A percentile compares a stretch with the other conserved stretches of the same genome.
phyloP scores from a whole-genome alignment of 1,140 invertebrate species.

The Ectropis grisescens region DNA sequence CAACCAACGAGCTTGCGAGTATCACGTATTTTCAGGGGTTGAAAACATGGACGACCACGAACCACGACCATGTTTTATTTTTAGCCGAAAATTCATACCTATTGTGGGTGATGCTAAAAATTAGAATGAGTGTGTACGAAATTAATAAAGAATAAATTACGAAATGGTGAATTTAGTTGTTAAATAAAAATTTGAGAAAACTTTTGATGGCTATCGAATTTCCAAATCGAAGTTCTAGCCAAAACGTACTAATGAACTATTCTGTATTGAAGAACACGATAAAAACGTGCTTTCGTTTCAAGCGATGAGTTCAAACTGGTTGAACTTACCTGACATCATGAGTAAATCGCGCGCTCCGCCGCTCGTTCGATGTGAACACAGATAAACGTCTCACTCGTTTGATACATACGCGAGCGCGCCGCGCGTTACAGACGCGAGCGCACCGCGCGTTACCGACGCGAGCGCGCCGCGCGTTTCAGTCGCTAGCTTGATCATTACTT shows the following conservation, averaged over 20 bases:
- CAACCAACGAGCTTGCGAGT: conserved; percentile 1
- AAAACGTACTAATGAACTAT: neutral
- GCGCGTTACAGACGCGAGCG: too few species aligned
- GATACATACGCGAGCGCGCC: conserved; percentile 9
- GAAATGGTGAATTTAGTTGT: conserved; percentile 4
- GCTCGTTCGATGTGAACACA: conserved; percentile 13
- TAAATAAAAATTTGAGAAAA: neutral
- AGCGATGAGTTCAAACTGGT: conserved; percentile 1
- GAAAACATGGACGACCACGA: conserved; percentile 7
- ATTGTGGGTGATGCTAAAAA: conserved; percentile 9
- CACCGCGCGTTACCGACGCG: too few species aligned
- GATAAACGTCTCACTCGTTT: conserved; percentile 12
- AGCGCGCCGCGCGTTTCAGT: too few species aligned
- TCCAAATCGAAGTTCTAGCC: too few species aligned
- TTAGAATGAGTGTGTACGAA: conserved; percentile 8
- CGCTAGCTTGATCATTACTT: too few species aligned
- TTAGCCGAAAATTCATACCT: conserved; percentile 10
- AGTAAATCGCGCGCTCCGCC: conserved; percentile 1
- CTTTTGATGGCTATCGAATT: too few species aligned
- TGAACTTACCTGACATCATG: too few species aligned
- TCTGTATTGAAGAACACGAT: neutral
- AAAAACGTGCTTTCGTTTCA: neutral
- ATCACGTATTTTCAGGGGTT: conserved; percentile 1
- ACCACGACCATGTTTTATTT: conserved; percentile 12
- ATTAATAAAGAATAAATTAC: conserved; percentile 7